phyloP scores from a whole-genome alignment of 2,113 vertebrate genomes.

The Heloderma charlesbogerti region DNA sequence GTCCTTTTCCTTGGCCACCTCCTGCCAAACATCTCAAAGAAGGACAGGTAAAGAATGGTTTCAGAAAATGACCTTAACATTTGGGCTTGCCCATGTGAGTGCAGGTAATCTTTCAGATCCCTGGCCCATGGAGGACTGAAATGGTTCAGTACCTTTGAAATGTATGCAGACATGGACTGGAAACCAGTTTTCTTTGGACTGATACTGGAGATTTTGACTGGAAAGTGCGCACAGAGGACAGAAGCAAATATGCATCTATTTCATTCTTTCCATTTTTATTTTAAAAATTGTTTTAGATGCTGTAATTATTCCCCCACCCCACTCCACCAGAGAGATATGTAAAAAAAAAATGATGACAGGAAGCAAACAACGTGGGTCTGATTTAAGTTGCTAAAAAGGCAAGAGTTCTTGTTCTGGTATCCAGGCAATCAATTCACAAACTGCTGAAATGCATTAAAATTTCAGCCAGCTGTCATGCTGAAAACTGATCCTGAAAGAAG shows the following conservation, averaged over 20 bases:
- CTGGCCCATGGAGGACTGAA: no score
- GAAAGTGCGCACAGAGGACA: neutral
- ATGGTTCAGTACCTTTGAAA: no score
- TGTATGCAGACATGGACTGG: no score
- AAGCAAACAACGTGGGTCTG: constrained; percentile 22
- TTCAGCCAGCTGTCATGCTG: constrained; percentile 48
- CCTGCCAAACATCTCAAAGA: neutral
- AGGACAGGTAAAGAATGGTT: no score
- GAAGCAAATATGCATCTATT: neutral
- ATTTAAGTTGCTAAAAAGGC: constrained; percentile 48
- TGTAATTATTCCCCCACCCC: neutral
- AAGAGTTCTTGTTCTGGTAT: constrained; percentile 31
- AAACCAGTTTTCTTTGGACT: no score
- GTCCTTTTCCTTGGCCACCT: no score
- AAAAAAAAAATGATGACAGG: neutral
- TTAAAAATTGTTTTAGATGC: neutral
- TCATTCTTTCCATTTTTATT: neutral
- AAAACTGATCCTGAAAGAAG: constrained; percentile 49
- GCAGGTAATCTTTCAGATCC: no score
- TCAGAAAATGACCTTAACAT: no score
- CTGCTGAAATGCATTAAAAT: constrained; percentile 58
- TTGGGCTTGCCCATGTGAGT: no score
- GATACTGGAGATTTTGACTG: neutral
- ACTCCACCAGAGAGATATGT: neutral
- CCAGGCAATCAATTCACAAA: constrained; percentile 33